phyloP scores from a whole-genome alignment of 2,888 invertebrate species.

The Nemurella pictetii region DNA sequence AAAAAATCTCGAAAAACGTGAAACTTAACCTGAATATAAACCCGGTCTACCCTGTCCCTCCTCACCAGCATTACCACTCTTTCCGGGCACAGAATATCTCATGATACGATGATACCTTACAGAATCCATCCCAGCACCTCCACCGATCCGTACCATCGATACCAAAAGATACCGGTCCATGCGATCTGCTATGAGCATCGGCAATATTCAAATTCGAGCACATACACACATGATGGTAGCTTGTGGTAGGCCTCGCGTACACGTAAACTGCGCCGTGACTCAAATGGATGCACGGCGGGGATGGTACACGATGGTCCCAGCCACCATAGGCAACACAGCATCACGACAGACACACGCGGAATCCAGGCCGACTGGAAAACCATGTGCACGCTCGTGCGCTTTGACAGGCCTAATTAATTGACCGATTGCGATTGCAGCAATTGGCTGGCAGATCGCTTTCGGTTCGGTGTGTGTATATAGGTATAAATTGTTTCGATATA shows the following conservation, averaged over 20 bases:
- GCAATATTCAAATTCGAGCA: not conserved
- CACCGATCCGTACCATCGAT: too few species aligned
- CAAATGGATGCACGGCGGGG: not conserved
- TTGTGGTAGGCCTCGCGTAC: too few species aligned
- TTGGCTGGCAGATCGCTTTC: not conserved
- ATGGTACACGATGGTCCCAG: not conserved
- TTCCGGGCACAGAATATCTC: too few species aligned
- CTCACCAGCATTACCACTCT: too few species aligned
- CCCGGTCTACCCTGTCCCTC: too few species aligned
- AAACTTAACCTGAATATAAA: too few species aligned
- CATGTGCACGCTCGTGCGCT: not conserved
- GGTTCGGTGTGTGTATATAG: not conserved
- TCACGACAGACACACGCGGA: not conserved
- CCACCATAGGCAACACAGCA: not conserved
- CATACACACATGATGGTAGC: not conserved
- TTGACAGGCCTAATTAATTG: slow-evolving; percentile 7
- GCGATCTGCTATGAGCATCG: too few species aligned
- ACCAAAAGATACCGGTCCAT: too few species aligned
- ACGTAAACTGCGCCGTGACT: not conserved
- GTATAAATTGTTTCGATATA: not conserved
- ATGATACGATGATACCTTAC: too few species aligned
- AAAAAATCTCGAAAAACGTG: too few species aligned
- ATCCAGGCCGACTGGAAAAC: not conserved
- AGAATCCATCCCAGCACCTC: too few species aligned
- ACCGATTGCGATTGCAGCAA: not conserved